phyloP scores from a whole-genome alignment of 2,113 vertebrate species.

The Pelobates fuscus region DNA sequence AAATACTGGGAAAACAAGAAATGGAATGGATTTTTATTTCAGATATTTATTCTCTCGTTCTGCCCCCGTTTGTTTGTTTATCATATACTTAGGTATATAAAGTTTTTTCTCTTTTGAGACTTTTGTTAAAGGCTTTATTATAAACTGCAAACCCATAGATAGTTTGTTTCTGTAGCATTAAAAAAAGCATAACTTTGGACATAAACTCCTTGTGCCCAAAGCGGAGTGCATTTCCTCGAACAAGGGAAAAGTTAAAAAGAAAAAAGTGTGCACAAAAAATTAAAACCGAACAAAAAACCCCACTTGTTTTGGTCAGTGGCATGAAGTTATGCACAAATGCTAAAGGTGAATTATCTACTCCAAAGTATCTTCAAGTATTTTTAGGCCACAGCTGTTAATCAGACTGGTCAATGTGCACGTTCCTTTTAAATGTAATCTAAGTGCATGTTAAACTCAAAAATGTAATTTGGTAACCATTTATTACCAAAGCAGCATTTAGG shows the following conservation, averaged over 20 bases:
- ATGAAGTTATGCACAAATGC: too few relatives aligned
- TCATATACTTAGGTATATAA: too few relatives aligned
- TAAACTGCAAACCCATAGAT: slow-evolving; percentile 68
- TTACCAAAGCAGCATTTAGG: slow-evolving; percentile 9
- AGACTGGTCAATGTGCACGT: not conserved
- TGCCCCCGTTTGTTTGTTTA: too few relatives aligned
- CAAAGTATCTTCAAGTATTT: slow-evolving; percentile 75
- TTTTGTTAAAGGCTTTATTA: slow-evolving; percentile 68
- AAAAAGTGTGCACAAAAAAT: slow-evolving; percentile 62
- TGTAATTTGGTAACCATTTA: not conserved
- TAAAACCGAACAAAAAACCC: too few relatives aligned
- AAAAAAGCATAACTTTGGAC: slow-evolving; percentile 71
- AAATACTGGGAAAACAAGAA: too few relatives aligned
- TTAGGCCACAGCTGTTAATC: not conserved
- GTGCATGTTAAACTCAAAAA: not conserved
- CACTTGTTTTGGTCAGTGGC: too few relatives aligned
- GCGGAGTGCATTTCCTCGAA: slow-evolving; percentile 70
- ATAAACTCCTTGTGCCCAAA: slow-evolving; percentile 61
- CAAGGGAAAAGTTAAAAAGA: slow-evolving; percentile 29
- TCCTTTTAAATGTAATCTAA: not conserved
- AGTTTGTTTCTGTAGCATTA: slow-evolving; percentile 71
- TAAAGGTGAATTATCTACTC: too few relatives aligned
- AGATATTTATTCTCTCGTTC: too few relatives aligned
- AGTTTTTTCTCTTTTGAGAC: too few relatives aligned
- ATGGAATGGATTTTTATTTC: too few relatives aligned